These are phyloP conservation scores for Noctua pronuba DNA, from an alignment of 2,888 invertebrate species.

Conservation along the genomic window DNA sequence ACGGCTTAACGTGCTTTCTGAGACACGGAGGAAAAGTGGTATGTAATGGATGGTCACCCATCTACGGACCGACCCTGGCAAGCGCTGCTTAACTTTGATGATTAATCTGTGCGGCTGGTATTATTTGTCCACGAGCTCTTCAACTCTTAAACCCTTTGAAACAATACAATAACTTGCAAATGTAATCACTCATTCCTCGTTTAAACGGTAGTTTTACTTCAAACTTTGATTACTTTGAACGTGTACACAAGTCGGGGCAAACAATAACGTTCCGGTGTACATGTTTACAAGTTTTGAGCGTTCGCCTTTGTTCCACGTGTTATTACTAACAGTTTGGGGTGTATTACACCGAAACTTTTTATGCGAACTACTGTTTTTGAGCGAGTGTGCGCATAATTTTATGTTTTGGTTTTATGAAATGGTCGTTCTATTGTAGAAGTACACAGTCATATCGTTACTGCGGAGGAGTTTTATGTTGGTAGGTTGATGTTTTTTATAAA, in stretches of 20 bases:
- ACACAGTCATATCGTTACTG: neutral
- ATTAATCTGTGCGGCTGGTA: neutral
- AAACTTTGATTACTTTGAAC: neutral
- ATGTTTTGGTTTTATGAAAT: neutral
- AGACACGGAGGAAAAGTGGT: neutral
- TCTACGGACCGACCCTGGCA: neutral
- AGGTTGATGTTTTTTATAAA: neutral
- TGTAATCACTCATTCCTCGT: neutral
- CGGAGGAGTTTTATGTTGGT: neutral
- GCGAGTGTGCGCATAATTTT: neutral
- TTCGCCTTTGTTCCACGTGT: conserved; percentile 15
- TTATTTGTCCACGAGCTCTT: neutral
- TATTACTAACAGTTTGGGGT: conserved; percentile 26
- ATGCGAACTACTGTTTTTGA: neutral
- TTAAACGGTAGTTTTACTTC: neutral
- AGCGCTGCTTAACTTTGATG: neutral
- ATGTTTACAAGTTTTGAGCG: conserved; percentile 17
- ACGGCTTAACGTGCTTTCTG: neutral
- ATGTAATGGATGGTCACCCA: neutral
- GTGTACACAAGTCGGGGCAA: neutral
- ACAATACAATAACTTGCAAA: neutral
- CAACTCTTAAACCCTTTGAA: neutral
- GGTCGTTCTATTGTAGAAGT: neutral
- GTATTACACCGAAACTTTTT: conserved; percentile 18
- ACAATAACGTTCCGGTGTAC: conserved; percentile 16